These are phyloP conservation scores for Rambutsinella grinnellia DNA, from an alignment of 2,888 invertebrate species.

Conservation along the genomic window DNA sequence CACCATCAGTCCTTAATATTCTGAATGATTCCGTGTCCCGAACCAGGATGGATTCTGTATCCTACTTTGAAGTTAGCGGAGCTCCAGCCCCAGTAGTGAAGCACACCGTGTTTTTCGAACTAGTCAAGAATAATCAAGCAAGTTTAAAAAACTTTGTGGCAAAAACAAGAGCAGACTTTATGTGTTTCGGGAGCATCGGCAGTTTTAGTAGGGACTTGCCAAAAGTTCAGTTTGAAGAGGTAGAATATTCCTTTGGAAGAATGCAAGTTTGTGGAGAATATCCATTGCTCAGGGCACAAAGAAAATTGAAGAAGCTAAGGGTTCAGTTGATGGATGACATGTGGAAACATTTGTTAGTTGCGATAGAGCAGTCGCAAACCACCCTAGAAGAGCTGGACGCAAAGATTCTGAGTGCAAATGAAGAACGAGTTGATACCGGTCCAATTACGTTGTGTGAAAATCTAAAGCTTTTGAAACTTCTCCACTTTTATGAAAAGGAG, in stretches of 20 bases:
- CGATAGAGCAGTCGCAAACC: conserved; percentile 18
- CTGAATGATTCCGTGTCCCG: conserved; percentile 27
- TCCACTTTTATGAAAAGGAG: conserved; percentile 46
- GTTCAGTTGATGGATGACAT: conserved; percentile 50
- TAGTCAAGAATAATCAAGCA: conserved; percentile 25
- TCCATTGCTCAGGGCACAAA: conserved; percentile 31
- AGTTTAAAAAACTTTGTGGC: conserved; percentile 39
- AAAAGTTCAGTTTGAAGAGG: conserved; percentile 52
- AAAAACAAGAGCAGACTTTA: conserved; percentile 41
- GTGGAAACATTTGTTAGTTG: conserved; percentile 23
- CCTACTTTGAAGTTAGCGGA: conserved; percentile 4
- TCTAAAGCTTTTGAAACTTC: conserved; percentile 36
- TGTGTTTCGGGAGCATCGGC: conserved; percentile 48
- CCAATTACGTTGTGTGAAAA: conserved; percentile 19
- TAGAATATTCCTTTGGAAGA: conserved; percentile 55
- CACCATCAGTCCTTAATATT: not conserved
- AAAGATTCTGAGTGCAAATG: conserved; percentile 34
- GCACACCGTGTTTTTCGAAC: conserved; percentile 40
- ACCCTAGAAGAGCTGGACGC: conserved; percentile 42
- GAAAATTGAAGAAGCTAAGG: conserved; percentile 24
- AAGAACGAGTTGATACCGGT: conserved; percentile 23
- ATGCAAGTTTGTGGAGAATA: conserved; percentile 40
- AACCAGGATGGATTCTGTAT: conserved; percentile 11
- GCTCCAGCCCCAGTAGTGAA: conserved; percentile 10
- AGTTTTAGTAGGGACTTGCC: conserved; percentile 20